phyloP scores from a whole-genome alignment of 2,888 invertebrate species.

The Diplolepis rosae region DNA sequence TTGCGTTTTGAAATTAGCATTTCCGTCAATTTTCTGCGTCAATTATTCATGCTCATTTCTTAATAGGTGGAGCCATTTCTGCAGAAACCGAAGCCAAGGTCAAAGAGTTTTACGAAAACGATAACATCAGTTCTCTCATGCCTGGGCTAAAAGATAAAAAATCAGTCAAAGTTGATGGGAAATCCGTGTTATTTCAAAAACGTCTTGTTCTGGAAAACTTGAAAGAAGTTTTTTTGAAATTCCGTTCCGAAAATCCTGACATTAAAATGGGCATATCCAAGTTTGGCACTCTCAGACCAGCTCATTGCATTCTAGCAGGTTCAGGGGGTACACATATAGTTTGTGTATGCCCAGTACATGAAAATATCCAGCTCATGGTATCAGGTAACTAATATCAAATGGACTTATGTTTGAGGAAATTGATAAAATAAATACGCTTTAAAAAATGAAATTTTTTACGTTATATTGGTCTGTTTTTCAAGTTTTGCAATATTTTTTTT shows the following conservation, averaged over 20 bases:
- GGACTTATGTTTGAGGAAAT: neutral
- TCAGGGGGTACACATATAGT: neutral
- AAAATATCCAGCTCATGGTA: slow-evolving; percentile 33
- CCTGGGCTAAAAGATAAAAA: neutral
- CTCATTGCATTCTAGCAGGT: neutral
- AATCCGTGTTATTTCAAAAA: neutral
- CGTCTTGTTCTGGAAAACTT: neutral
- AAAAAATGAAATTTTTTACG: neutral
- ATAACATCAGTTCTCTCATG: neutral
- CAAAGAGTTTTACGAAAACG: neutral
- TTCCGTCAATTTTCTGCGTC: neutral
- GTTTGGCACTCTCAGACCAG: neutral
- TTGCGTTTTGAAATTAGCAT: neutral
- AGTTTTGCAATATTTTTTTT: neutral
- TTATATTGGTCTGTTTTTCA: neutral
- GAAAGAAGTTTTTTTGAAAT: neutral
- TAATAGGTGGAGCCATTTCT: neutral
- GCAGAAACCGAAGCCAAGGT: neutral
- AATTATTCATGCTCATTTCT: neutral
- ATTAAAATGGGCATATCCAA: neutral
- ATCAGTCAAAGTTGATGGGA: neutral
- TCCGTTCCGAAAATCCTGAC: neutral
- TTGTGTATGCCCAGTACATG: neutral
- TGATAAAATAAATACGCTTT: neutral
- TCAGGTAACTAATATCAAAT: neutral